A percentile compares a stretch with the other conserved stretches of the same genome.
These are phyloP conservation scores for Antheraea yamamai DNA, from an alignment of 2,888 invertebrate genomes.

Conservation along the genomic window DNA sequence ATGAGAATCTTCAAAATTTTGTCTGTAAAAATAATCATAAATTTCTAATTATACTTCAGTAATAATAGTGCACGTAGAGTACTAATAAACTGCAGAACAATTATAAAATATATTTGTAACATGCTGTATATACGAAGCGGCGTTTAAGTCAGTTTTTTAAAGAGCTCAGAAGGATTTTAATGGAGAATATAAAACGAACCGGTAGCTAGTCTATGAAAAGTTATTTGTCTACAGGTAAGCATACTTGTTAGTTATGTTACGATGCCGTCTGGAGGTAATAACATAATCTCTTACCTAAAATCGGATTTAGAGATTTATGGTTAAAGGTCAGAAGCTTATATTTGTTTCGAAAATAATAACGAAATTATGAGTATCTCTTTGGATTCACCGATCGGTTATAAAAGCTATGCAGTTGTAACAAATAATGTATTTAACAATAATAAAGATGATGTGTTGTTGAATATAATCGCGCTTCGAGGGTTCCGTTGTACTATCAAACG, in stretches of 20 bases:
- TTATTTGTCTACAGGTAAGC: conserved; percentile 61
- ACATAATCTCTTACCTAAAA: conserved; percentile 40
- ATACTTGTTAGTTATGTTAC: conserved; percentile 25
- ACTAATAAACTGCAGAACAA: too few species aligned
- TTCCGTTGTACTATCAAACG: too few species aligned
- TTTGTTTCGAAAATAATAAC: conserved; percentile 1
- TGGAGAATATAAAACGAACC: conserved; percentile 49
- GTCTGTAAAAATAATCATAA: too few species aligned
- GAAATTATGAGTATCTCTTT: neutral
- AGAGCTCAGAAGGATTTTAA: conserved; percentile 50
- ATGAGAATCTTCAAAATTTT: too few species aligned
- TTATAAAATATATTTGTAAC: conserved; percentile 1
- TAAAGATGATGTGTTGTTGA: too few species aligned
- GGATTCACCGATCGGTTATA: neutral
- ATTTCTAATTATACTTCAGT: too few species aligned
- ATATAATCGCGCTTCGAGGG: too few species aligned
- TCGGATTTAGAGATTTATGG: conserved; percentile 25
- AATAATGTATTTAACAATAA: too few species aligned
- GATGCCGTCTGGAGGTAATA: conserved; percentile 29
- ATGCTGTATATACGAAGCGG: conserved; percentile 23
- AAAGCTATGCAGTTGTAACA: neutral
- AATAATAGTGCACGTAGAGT: too few species aligned
- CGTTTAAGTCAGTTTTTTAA: conserved; percentile 36
- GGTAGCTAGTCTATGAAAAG: conserved; percentile 59
- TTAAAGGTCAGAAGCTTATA: neutral